Evolutionary conservation across 2,888 invertebrate species (phyloP).

Genomic region (Strigamia crassipes): DNA sequence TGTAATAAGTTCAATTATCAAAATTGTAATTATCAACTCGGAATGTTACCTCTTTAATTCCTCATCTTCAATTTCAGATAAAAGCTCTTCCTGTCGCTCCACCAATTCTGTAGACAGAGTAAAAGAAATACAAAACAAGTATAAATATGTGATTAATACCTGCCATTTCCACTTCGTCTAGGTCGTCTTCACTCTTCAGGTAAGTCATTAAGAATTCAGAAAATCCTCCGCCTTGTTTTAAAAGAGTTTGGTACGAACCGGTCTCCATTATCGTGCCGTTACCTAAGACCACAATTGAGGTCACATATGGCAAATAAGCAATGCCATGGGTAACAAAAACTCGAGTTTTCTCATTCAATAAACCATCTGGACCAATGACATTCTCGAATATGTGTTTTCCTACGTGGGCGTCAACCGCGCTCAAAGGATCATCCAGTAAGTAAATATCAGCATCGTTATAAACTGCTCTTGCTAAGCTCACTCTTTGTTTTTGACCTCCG

Average conservation of each 20-base stretch:
- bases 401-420: slow-evolving; percentile 61
- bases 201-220: slow-evolving; percentile 64
- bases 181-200: slow-evolving; percentile 58
- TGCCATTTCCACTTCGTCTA: slow-evolving; percentile 54
- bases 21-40: not conserved
- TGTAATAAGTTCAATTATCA: too few relatives aligned
- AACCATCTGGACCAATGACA: slow-evolving; percentile 62
- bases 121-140: not conserved
- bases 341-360: slow-evolving; percentile 69
- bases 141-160: slow-evolving; percentile 29
- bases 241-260: slow-evolving; percentile 86
- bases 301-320: slow-evolving; percentile 86
- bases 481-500: slow-evolving; percentile 61
- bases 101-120: not conserved
- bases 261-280: slow-evolving; percentile 85
- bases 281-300: slow-evolving; percentile 86
- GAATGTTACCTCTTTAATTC: slow-evolving; percentile 33
- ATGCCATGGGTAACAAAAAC: slow-evolving; percentile 94
- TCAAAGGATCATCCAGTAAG: slow-evolving; percentile 65
- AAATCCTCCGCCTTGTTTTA: slow-evolving; percentile 72
- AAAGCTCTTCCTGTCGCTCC: slow-evolving; percentile 39
- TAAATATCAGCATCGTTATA: slow-evolving; percentile 61
- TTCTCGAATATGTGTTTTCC: slow-evolving; percentile 64
- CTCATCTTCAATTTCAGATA: slow-evolving; percentile 43
- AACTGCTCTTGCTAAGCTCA: slow-evolving; percentile 60